Percentiles rank a stretch among this genome's conserved stretches.
Evolutionary conservation across 2,797 vertebrate species (phyloP).

Genomic region (Pantherophis vulpinus): DNA sequence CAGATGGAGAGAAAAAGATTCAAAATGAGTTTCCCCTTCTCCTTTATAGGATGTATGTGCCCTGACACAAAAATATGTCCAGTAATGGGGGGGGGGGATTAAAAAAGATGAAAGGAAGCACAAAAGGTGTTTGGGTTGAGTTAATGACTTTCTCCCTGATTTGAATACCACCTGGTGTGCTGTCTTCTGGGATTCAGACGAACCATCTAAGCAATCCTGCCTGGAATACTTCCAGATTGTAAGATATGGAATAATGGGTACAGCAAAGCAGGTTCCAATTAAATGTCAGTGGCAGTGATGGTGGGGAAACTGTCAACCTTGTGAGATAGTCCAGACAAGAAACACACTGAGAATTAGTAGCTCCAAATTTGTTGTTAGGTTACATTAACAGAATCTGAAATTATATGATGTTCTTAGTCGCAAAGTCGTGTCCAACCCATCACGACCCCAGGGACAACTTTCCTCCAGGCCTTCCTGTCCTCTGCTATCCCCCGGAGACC

Average conservation of each 20-base stretch:
- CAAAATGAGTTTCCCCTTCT: not conserved
- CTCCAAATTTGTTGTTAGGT: not conserved
- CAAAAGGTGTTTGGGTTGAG: not conserved
- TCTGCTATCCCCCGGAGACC: no score
- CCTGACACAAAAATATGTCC: not conserved
- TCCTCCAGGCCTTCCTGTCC: no score
- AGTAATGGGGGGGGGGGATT: not conserved
- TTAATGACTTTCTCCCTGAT: not conserved
- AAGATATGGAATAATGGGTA: not conserved
- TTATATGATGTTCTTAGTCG: not conserved
- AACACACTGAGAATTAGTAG: not conserved
- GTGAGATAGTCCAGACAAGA: not conserved
- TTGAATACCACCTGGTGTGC: not conserved
- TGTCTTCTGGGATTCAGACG: not conserved
- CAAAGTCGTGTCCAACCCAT: no score
- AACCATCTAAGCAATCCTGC: not conserved
- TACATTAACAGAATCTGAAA: not conserved
- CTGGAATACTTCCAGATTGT: not conserved
- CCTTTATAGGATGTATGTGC: not conserved
- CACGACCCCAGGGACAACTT: no score
- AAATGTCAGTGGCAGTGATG: not conserved
- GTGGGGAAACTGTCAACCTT: not conserved
- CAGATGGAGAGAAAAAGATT: not conserved
- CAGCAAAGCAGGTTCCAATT: not conserved
- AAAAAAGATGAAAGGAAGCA: not conserved